phyloP scores from a whole-genome alignment of 1,140 invertebrate species.

The Contarinia nasturtii region DNA sequence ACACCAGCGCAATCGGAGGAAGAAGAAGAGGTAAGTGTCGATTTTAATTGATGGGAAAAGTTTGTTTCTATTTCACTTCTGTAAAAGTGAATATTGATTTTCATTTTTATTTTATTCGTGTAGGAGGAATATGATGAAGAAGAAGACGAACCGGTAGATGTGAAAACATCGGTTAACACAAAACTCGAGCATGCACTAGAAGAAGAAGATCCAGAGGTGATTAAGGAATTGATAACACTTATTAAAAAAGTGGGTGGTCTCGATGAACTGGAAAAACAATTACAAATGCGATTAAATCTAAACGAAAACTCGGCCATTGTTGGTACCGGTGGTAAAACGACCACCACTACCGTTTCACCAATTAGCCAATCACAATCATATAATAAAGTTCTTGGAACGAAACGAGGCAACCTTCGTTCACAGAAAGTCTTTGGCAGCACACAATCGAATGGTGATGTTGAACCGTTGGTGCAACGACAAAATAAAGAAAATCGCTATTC shows the following conservation, averaged over 20 bases:
- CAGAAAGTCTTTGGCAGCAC: no score
- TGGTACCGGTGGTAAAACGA: conserved; percentile 2
- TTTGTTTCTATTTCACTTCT: background rate
- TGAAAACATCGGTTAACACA: conserved; percentile 11
- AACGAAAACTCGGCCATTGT: conserved; percentile 23
- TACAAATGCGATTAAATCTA: conserved; percentile 26
- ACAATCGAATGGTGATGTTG: no score
- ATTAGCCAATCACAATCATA: conserved; percentile 52
- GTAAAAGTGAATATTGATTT: conserved; percentile 6
- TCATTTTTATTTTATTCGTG: conserved; percentile 18
- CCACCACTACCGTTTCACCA: conserved; percentile 28
- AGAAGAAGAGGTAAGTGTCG: background rate
- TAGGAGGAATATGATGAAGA: conserved; percentile 44
- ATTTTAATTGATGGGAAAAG: background rate
- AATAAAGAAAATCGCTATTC: conserved; percentile 17
- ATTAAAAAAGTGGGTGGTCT: conserved; percentile 72
- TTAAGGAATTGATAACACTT: conserved; percentile 64
- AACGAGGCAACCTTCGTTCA: no score
- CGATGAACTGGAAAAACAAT: conserved; percentile 60
- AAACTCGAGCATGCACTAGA: conserved; percentile 22
- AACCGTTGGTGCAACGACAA: no score
- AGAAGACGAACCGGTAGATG: conserved; percentile 19
- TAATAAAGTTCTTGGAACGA: conserved; percentile 37
- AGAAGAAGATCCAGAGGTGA: conserved; percentile 63
- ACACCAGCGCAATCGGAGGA: conserved; percentile 16